phyloP scores from a whole-genome alignment of 1,140 invertebrate species.

The Drosophila melanica region DNA sequence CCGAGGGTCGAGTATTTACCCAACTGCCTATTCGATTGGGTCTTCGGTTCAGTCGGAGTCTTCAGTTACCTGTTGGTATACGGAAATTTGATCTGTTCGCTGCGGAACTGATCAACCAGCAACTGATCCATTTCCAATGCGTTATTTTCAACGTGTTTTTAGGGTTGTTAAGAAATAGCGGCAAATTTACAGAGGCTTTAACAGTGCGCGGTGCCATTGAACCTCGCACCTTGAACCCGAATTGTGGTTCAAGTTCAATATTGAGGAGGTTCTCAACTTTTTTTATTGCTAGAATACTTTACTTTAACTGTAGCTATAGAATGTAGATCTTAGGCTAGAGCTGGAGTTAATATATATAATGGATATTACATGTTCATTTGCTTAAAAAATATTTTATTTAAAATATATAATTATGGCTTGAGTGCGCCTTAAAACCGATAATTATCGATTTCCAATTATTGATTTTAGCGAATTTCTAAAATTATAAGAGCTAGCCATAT shows the following conservation, averaged over 20 bases:
- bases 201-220: not conserved
- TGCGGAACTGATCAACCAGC: constrained; percentile 38
- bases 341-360: too few relatives aligned
- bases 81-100: constrained; percentile 41
- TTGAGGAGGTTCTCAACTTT: not conserved
- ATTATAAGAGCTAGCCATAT: too few relatives aligned
- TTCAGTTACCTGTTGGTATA: constrained; percentile 46
- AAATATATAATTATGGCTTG: too few relatives aligned
- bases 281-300: too few relatives aligned
- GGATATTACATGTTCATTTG: too few relatives aligned
- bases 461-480: too few relatives aligned
- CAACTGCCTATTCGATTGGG: not conserved
- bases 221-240: not conserved
- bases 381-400: too few relatives aligned
- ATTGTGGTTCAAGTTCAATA: not conserved
- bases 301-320: too few relatives aligned
- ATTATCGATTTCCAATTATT: too few relatives aligned
- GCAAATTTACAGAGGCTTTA: constrained; percentile 6
- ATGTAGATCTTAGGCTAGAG: too few relatives aligned
- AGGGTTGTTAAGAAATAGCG: constrained; percentile 14
- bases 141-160: constrained; percentile 26
- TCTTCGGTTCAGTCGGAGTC: not conserved
- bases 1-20: constrained; percentile 12
- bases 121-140: constrained; percentile 33
- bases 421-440: too few relatives aligned